phyloP scores from a whole-genome alignment of 2,797 vertebrate genomes.

The Sciaenops ocellatus region DNA sequence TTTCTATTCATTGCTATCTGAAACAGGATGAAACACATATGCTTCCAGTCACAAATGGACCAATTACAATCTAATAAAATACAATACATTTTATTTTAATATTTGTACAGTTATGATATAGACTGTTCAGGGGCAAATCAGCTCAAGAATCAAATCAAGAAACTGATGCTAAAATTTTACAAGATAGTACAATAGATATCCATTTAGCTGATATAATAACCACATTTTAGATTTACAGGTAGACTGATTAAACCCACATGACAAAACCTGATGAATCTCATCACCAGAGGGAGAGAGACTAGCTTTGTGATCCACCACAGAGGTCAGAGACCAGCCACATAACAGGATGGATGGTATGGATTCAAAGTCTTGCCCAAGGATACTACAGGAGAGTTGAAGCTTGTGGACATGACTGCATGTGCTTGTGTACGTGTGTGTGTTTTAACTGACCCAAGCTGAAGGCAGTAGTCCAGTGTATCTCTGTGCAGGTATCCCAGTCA shows the following conservation, averaged over 20 bases:
- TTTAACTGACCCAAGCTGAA: slow-evolving; percentile 85
- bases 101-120: neutral
- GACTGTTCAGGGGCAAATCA: neutral
- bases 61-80: neutral
- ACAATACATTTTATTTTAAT: neutral
- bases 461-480: slow-evolving; percentile 87
- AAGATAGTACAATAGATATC: neutral
- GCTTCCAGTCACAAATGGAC: neutral
- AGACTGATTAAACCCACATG: neutral
- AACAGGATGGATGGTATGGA: neutral
- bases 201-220: neutral
- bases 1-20: no score
- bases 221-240: neutral
- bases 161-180: neutral
- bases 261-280: neutral
- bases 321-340: slow-evolving; percentile 16
- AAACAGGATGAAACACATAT: no score
- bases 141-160: no score
- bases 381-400: neutral
- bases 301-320: neutral
- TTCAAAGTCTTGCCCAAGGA: slow-evolving; percentile 16
- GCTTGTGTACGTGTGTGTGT: neutral
- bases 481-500: slow-evolving; percentile 87
- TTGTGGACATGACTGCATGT: neutral
- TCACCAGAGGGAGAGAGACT: neutral